Conservation (phyloP, 2,113 vertebrate species). For the Carettochelys insculpta region DNA sequence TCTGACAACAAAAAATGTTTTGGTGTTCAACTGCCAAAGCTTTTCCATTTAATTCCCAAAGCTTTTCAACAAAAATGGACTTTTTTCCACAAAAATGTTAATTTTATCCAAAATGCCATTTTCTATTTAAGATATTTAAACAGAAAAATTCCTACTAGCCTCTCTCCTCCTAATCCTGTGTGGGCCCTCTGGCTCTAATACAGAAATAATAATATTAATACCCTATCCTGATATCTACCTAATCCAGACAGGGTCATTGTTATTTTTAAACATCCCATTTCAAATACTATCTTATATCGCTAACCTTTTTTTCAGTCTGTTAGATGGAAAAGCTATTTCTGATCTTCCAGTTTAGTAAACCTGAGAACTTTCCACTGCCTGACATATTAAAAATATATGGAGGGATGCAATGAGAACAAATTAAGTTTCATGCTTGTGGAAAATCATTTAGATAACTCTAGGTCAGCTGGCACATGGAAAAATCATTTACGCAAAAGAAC, state of each 20-base stretch:
- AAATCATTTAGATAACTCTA: slow-evolving; percentile 50
- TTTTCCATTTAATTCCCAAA: neutral
- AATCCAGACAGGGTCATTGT: neutral
- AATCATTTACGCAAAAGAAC: slow-evolving; percentile 4
- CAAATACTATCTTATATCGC: neutral
- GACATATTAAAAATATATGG: slow-evolving; percentile 47
- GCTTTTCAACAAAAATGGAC: neutral
- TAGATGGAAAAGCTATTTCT: slow-evolving; percentile 34
- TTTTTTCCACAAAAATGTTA: neutral
- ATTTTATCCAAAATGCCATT: neutral
- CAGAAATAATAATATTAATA: neutral
- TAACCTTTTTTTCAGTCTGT: neutral
- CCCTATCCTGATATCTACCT: neutral
- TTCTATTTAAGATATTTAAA: neutral
- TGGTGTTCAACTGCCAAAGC: neutral
- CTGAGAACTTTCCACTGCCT: slow-evolving; percentile 49
- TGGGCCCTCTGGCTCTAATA: neutral
- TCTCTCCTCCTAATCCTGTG: neutral
- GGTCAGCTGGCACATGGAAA: slow-evolving; percentile 59
- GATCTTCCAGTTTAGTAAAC: slow-evolving; percentile 41
- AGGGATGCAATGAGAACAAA: neutral
- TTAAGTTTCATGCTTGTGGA: slow-evolving; percentile 45
- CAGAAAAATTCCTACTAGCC: neutral
- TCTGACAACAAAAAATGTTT: neutral
- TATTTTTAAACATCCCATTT: neutral